Evolutionary conservation across 2,888 invertebrate genomes (phyloP).

Genomic region (Agrenia bidenticulata): DNA sequence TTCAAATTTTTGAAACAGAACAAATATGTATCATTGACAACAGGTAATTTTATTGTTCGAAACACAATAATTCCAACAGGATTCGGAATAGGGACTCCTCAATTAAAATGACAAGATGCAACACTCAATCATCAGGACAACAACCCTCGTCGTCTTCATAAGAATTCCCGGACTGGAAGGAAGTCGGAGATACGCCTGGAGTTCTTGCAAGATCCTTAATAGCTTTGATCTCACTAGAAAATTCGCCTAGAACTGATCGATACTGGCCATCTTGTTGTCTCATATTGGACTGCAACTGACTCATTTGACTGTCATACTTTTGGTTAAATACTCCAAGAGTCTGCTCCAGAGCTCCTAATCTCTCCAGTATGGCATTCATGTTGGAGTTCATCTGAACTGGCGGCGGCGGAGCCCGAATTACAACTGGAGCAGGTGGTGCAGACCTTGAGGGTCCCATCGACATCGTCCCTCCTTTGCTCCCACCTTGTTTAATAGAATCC

Average conservation of each 20-base stretch:
- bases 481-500: neutral
- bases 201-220: neutral
- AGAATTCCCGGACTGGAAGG: no score
- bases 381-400: no score
- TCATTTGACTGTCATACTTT: conserved; percentile 1
- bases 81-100: no score
- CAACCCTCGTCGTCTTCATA: no score
- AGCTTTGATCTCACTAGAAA: neutral
- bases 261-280: neutral
- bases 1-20: neutral
- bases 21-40: neutral
- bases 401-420: neutral
- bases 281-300: neutral
- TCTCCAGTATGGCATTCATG: neutral
- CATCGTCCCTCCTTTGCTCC: neutral
- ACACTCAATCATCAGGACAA: no score
- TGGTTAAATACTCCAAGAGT: neutral
- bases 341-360: neutral
- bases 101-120: no score
- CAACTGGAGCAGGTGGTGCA: neutral
- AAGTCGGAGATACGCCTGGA: no score
- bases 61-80: no score
- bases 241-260: neutral
- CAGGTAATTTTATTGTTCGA: neutral
- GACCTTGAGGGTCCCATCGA: neutral